Evolutionary conservation across 2,113 vertebrate genomes (phyloP).

Genomic region (Calyptomena viridis): DNA sequence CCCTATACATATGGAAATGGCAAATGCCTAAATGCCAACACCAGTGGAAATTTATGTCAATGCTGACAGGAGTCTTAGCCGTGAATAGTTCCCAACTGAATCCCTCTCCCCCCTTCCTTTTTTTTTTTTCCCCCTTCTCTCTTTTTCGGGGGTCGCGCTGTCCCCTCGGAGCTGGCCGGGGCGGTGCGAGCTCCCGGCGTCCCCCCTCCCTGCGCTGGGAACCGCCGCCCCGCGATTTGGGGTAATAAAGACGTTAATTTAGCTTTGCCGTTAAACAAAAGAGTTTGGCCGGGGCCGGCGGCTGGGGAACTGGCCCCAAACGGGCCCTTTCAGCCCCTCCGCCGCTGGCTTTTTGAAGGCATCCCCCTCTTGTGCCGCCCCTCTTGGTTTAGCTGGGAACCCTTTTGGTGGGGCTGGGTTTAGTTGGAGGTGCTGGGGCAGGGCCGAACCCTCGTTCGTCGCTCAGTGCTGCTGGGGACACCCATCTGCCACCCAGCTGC

Average conservation of each 20-base stretch:
- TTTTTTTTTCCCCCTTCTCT: rapidly evolving
- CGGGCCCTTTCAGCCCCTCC: constrained; percentile 50
- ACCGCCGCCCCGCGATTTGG: constrained; percentile 27
- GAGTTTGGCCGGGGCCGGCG: constrained; percentile 21
- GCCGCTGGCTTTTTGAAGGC: constrained; percentile 73
- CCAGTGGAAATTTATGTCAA: constrained; percentile 93
- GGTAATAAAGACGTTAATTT: constrained; percentile 73
- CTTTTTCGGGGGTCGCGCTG: constrained; percentile 45
- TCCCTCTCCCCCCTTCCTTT: neutral
- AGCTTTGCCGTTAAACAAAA: constrained; percentile 59
- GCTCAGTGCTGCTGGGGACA: constrained; percentile 16
- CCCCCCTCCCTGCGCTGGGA: constrained; percentile 23
- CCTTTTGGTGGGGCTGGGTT: constrained; percentile 74
- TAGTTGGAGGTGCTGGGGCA: constrained; percentile 71
- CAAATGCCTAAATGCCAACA: constrained; percentile 91
- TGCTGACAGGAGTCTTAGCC: constrained; percentile 87
- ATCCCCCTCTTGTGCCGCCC: constrained; percentile 58
- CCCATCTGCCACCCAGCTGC: constrained; percentile 60
- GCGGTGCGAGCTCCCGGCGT: neutral
- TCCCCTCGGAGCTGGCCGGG: constrained; percentile 29
- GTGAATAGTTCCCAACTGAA: constrained; percentile 86
- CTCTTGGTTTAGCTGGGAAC: constrained; percentile 74
- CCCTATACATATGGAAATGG: constrained; percentile 96
- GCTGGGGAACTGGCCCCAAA: constrained; percentile 49
- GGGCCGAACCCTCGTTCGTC: constrained; percentile 32